These are phyloP conservation scores for Arizona elegans DNA, from an alignment of 2,113 vertebrate genomes.

Conservation along the genomic window DNA sequence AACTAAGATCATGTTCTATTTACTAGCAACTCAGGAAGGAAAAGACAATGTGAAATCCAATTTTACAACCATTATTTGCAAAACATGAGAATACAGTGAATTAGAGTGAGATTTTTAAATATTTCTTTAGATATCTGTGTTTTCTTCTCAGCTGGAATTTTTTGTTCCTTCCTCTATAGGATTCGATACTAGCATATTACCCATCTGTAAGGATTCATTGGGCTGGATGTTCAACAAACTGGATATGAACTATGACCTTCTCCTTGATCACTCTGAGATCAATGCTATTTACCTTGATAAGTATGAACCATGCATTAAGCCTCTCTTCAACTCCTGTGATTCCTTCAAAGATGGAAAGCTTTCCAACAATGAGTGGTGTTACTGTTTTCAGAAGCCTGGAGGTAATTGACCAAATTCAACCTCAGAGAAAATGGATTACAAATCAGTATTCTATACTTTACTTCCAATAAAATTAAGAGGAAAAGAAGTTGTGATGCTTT, in stretches of 20 bases:
- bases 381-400: conserved; percentile 84
- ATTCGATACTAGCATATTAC: conserved; percentile 96
- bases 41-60: conserved; percentile 4
- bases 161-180: conserved; percentile 60
- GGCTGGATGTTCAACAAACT: conserved; percentile 99
- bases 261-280: conserved; percentile 93
- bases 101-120: background rate
- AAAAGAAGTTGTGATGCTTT: background rate
- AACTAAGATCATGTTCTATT: background rate
- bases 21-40: background rate
- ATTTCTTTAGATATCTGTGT: rapidly evolving
- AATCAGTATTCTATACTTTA: background rate
- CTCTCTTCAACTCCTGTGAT: conserved; percentile 81
- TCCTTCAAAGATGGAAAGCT: conserved; percentile 90
- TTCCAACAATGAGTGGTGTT: conserved; percentile 86
- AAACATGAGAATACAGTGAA: conserved; percentile 2
- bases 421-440: background rate
- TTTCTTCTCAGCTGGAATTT: background rate
- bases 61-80: background rate
- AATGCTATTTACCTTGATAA: conserved; percentile 94
- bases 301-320: conserved; percentile 91
- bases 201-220: conserved; percentile 96
- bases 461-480: background rate
- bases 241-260: conserved; percentile 96
- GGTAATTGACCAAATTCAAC: conserved; percentile 61